Base-by-base conservation (phyloP, 1,140 invertebrate species). In the Coptotermes formosanus region DNA sequence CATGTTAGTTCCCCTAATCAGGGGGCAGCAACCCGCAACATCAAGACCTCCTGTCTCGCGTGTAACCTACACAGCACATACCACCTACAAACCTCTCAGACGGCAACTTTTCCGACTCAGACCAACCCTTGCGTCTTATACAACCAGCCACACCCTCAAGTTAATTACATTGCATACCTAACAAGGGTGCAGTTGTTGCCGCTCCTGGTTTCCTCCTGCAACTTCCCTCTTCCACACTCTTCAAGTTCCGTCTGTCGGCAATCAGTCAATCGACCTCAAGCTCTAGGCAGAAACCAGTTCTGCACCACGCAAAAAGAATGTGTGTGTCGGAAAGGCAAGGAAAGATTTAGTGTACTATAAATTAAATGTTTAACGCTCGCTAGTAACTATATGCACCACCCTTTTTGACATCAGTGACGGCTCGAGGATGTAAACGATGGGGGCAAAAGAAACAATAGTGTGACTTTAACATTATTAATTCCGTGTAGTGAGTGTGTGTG, bases 111-210 rank as follows among this genome's bases (percentile, higher is more conserved):
- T 75, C 25, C 25, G 25, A 75, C 64, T 30, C 16, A 30, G 45
- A 64, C 32, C 16, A 85, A 38, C 84, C 44, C 30, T 64, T 64
- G 52, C 45, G 48, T 59, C 85, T 38, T 85, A 59, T 25, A 75
- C 85, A 43, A 30, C n/a, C 48, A 64, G 43, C 48, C 85, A 64
- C 85, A 86, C 85, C 52, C 85, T 86, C 85, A 52, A 25, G 85
- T 86, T 86, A 86, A 86, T 86, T 86, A 38, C 75, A 75, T 86
- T 86, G 85, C 85, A 82, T 86, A 86, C 85, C 59, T 86, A 81
- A 86, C 69, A 82, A 48, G 85, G 85, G 43, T 14, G 82, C 43
- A 0, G 6, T 14, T n/a, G n/a, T 30, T 9, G 64, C 64, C 19
- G 64, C 64, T 30, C 64, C 64, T 75, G 25, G 25, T 75, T 75